Base-by-base conservation (phyloP, 1,140 invertebrate species). In the Calosoma granatense region DNA sequence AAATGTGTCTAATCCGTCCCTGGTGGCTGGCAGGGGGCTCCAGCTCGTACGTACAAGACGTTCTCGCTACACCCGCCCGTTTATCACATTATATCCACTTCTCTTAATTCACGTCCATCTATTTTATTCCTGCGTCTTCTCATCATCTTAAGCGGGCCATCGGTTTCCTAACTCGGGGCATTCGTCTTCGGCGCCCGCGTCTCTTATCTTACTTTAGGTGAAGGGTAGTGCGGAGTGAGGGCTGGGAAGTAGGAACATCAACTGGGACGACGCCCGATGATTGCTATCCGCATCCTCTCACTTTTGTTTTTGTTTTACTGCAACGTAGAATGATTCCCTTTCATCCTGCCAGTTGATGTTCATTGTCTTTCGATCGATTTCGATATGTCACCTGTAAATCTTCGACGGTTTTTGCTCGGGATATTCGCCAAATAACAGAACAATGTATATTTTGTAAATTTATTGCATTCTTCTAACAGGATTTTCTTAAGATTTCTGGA, bases 41-140 rank as follows among this genome's bases (percentile, higher is more conserved):
- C 26, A 36, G 41, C 3, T 6, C 41, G 41, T 47, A 9, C 17
- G 41, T 47, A 36, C 26, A 47, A 47, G 41, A 47, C 41, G 17
- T 47, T 17, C 15, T 12, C 41, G 41, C 41, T 47, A 47, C 41
- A 47, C 17, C 41, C 41, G 9, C 9, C 17, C 41, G 41, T 47
- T 47, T 47, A 47, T 47, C 41, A 47, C 41, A 47, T 47, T 47
- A 47, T 47, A 47, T 47, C 41, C 41, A 47, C 41, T 47, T 17
- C 41, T 47, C 41, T 47, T 47, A 47, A 47, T 47, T 47, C 15
- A 17, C 41, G 41, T 47, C 17, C 41, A 47, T 47, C 41, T 47
- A 47, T 47, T 47, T 47, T 47, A 47, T 47, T 47, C 41, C 9
- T 47, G 17, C 6, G 41, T 47, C 41, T 47, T 47, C 41, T 47